Conservation (phyloP, 2,888 invertebrate species). For the Notodonta ziczac region DNA sequence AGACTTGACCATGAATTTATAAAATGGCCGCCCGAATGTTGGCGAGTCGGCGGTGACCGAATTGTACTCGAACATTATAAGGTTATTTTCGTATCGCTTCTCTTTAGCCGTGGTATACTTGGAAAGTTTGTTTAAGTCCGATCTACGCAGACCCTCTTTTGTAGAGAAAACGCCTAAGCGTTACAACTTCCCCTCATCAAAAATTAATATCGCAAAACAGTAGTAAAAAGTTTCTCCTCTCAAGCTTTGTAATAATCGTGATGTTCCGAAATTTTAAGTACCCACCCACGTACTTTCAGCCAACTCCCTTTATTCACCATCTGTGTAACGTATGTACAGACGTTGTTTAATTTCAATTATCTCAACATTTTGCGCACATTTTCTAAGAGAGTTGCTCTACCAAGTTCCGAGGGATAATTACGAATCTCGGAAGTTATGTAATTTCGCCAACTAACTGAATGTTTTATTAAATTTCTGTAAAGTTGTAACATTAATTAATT, state of each 20-base stretch:
- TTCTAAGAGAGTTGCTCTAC: conserved; percentile 10
- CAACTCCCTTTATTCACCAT: not conserved
- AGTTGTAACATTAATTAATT: conserved; percentile 24
- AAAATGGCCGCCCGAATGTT: no score
- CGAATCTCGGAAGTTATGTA: conserved; percentile 22
- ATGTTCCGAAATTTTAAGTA: conserved; percentile 1
- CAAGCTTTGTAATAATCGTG: not conserved
- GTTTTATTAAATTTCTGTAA: conserved; percentile 19
- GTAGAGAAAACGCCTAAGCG: not conserved
- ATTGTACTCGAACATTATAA: no score
- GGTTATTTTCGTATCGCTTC: no score
- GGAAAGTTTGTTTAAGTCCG: no score
- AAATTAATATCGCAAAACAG: not conserved
- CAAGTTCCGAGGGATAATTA: conserved; percentile 27
- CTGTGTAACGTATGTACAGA: conserved; percentile 6
- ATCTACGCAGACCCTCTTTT: no score
- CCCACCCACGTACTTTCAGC: not conserved
- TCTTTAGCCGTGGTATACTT: no score
- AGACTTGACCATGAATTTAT: no score
- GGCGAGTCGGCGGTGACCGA: no score
- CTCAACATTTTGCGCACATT: conserved; percentile 13
- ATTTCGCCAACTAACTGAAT: conserved; percentile 17
- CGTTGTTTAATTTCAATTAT: conserved; percentile 21
- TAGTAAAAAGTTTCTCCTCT: not conserved
- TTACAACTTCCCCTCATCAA: not conserved